phyloP scores from a whole-genome alignment of 2,888 invertebrate species.

The Temnothorax unifasciatus region DNA sequence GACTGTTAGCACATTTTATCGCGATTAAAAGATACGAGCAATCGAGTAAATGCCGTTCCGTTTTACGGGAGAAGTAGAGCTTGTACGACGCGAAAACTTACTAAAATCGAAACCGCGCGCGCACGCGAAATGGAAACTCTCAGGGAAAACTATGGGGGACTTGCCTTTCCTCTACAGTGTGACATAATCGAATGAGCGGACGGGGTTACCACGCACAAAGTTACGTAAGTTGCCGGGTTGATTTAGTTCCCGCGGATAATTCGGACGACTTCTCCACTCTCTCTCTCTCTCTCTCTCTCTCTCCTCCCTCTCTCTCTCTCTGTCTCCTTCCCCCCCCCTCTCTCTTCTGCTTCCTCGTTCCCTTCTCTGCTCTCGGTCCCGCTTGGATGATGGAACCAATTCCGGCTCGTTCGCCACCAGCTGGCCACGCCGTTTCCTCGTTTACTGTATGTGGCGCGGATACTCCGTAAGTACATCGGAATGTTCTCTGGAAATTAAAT shows the following conservation, averaged over 20 bases:
- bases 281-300: not conserved
- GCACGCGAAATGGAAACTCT: slow-evolving; percentile 43
- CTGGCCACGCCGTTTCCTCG: slow-evolving; percentile 64
- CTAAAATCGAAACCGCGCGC: slow-evolving; percentile 49
- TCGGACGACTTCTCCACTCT: slow-evolving; percentile 45
- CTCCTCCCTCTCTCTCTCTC: not conserved
- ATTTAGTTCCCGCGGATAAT: slow-evolving; percentile 66
- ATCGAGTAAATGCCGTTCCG: slow-evolving; percentile 5
- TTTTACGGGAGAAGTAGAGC: not conserved
- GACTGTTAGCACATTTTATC: not conserved
- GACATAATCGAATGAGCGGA: slow-evolving; percentile 58
- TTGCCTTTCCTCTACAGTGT: slow-evolving; percentile 29
- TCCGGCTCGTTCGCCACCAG: slow-evolving; percentile 66
- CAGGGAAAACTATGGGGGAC: slow-evolving; percentile 44
- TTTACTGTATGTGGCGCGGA: slow-evolving; percentile 50
- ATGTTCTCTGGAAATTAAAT: slow-evolving; percentile 70
- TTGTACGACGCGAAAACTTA: slow-evolving; percentile 24
- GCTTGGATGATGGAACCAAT: slow-evolving; percentile 68
- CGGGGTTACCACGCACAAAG: slow-evolving; percentile 56
- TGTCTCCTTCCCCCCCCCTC: not conserved
- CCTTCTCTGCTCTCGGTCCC: not conserved
- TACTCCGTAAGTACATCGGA: slow-evolving; percentile 59
- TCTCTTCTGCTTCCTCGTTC: not conserved
- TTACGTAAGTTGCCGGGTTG: slow-evolving; percentile 58
- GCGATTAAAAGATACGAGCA: slow-evolving; percentile 36